Conservation (phyloP, 2,113 vertebrate genomes). For the Hemiprocne comata region DNA sequence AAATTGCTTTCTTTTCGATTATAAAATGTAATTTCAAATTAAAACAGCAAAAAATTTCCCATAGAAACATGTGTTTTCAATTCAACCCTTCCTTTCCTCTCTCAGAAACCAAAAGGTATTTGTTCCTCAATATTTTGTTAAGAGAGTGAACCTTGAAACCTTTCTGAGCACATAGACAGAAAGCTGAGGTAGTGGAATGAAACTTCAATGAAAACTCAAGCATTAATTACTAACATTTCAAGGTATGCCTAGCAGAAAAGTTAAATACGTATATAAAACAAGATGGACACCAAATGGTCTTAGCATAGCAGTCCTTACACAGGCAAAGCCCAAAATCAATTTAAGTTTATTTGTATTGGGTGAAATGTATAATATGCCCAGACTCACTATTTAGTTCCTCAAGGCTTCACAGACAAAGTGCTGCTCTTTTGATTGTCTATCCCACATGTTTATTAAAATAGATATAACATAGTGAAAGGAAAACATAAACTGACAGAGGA, state of each 20-base stretch:
- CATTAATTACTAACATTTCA: constrained; percentile 32
- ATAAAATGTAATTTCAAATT: not conserved
- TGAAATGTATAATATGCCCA: not conserved
- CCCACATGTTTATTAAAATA: constrained; percentile 29
- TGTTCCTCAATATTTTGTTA: not conserved
- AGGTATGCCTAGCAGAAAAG: not conserved
- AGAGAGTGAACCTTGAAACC: not conserved
- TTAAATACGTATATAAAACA: not conserved
- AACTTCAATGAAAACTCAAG: not conserved
- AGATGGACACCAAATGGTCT: not conserved
- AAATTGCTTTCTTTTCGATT: not conserved
- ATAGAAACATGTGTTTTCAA: not conserved
- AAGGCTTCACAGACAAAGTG: not conserved
- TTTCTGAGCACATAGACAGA: not conserved
- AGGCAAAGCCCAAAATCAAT: constrained; percentile 1
- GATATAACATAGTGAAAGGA: constrained; percentile 7
- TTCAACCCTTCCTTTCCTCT: not conserved
- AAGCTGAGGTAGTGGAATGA: not conserved
- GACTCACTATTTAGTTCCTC: constrained; percentile 12
- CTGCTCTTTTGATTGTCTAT: not conserved
- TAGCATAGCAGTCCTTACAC: not conserved
- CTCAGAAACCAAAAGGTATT: not conserved
- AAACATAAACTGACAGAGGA: constrained; percentile 11
- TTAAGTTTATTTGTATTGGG: constrained; percentile 13
- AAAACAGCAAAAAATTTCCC: not conserved